phyloP scores from a whole-genome alignment of 1,140 invertebrate genomes.

The Pachypeltis micranthus region DNA sequence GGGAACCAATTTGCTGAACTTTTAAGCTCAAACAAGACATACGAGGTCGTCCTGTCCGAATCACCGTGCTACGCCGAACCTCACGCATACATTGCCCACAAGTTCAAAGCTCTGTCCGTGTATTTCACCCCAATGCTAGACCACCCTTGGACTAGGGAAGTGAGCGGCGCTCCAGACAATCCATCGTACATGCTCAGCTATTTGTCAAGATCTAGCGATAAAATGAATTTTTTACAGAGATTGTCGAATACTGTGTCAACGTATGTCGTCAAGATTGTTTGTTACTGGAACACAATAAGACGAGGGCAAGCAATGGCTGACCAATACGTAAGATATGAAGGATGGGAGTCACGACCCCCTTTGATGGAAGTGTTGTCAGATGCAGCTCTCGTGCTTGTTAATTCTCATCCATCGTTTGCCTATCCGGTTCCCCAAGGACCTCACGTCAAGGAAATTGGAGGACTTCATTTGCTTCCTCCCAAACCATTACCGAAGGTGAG shows the following conservation, averaged over 20 bases:
- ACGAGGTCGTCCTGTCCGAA: conserved; percentile 10
- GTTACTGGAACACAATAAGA: neutral
- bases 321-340: conserved; percentile 24
- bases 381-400: conserved; percentile 22
- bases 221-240: conserved; percentile 21
- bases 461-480: conserved; percentile 28
- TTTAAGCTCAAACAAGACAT: neutral
- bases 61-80: neutral
- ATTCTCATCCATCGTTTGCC: conserved; percentile 33
- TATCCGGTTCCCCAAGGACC: conserved; percentile 27
- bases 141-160: conserved; percentile 5
- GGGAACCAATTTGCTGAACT: conserved; percentile 1
- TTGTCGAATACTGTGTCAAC: conserved; percentile 3
- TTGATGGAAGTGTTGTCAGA: conserved; percentile 23
- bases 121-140: neutral
- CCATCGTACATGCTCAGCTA: conserved; percentile 19
- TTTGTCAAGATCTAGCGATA: conserved; percentile 14
- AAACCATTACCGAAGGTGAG: conserved; percentile 30
- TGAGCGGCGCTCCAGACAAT: conserved; percentile 11
- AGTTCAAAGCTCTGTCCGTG: neutral
- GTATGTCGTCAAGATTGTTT: neutral
- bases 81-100: neutral
- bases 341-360: conserved; percentile 21
- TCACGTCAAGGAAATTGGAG: conserved; percentile 31
- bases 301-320: neutral